Percentiles rank a stretch among this genome's conserved stretches.
phyloP scores from a whole-genome alignment of 1,140 invertebrate genomes.

The Eumeta japonica region DNA sequence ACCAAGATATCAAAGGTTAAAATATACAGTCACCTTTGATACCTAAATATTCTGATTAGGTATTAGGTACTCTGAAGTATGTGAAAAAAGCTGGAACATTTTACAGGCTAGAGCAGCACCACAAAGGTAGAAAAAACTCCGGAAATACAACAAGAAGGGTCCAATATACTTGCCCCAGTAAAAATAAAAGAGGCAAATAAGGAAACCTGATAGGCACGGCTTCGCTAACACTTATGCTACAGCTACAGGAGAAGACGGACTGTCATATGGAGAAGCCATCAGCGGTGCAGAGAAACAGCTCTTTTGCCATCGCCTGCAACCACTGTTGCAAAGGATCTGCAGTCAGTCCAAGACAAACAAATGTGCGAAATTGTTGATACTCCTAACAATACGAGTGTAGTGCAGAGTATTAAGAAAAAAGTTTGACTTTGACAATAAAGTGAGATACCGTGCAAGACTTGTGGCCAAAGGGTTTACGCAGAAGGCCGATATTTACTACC shows the following conservation, averaged over 20 bases:
- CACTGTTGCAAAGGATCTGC: no score
- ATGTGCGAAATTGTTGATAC: no score
- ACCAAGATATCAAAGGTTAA: background rate
- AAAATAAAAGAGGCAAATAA: background rate
- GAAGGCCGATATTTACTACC: background rate
- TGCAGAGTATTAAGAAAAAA: slow-evolving; percentile 1
- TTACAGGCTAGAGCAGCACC: background rate
- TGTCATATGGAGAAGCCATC: no score
- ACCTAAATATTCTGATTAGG: no score
- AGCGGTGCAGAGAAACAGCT: no score
- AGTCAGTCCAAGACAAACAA: no score
- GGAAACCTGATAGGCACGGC: background rate
- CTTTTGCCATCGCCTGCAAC: no score
- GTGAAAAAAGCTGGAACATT: background rate
- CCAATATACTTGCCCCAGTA: background rate
- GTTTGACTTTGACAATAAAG: slow-evolving; percentile 2
- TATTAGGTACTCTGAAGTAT: no score
- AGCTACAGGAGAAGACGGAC: no score
- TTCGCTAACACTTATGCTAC: background rate
- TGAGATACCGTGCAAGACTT: no score
- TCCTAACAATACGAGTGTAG: no score
- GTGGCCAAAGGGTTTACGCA: background rate
- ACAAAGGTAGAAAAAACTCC: slow-evolving; percentile 1
- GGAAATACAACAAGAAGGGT: background rate
- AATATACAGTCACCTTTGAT: no score